Percentiles rank a stretch among this genome's conserved stretches.
These are phyloP conservation scores for Pipra filicauda DNA, from an alignment of 2,113 vertebrate genomes.

Conservation along the genomic window DNA sequence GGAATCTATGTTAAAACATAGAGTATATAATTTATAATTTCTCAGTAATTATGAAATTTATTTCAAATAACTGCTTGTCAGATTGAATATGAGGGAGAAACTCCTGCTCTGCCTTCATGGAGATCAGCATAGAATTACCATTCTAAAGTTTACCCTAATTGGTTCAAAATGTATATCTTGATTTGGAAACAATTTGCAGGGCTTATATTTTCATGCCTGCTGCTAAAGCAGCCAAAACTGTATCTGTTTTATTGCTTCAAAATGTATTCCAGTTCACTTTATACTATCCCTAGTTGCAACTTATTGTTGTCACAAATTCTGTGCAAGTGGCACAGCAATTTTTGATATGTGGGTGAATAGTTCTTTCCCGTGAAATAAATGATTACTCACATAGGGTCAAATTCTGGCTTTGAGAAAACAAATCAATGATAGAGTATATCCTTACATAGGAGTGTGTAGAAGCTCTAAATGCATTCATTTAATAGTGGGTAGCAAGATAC, in stretches of 20 bases:
- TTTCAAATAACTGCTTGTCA: background rate
- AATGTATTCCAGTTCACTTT: background rate
- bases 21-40: background rate
- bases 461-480: background rate
- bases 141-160: background rate
- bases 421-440: background rate
- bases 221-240: background rate
- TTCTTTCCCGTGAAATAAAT: background rate
- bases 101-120: background rate
- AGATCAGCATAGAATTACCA: background rate
- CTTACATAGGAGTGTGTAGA: background rate
- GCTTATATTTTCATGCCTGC: background rate
- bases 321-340: background rate
- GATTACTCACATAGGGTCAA: background rate
- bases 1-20: background rate
- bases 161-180: background rate
- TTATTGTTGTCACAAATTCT: background rate
- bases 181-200: background rate
- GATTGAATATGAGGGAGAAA: background rate
- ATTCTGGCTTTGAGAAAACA: background rate
- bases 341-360: background rate
- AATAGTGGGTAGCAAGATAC: background rate
- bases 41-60: background rate
- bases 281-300: background rate
- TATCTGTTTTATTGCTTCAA: background rate